Base-by-base conservation (phyloP, 2,113 vertebrate species). In the Crotalus helleri region DNA sequence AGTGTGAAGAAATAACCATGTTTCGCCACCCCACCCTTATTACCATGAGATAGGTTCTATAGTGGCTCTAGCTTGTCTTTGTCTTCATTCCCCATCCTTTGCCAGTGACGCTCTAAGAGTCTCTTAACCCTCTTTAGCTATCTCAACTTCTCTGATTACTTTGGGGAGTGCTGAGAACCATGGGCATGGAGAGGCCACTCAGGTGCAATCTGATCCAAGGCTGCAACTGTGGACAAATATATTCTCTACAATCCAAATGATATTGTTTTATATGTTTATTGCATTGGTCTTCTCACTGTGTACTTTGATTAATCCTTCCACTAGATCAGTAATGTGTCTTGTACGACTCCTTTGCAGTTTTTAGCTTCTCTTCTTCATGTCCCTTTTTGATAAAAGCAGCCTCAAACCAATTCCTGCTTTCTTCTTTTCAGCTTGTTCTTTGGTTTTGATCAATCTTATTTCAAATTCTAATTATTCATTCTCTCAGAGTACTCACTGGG, bases 381-480 rank as follows among this genome's bases (percentile, higher is more conserved):
- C 90, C 91, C 58, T 96, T 64, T 89, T 64, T 94, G 94, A 95
- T 95, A 74, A 96, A 95, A 81, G 74, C 49, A 29, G 61, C 21
- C 23, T 92, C 59, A 33, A 54, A 87, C 61, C 94, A 92, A 93
- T 93, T 94, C 92, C 58, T 95, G 94, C 90, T 51, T 95, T 96
- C 57, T 95, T 94, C 91, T 55, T 95, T 96, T 93, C 86, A 92
- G 90, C 59, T 59, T 86, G 21, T 15, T 93, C 46, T 95, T 95
- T 94, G 33, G 93, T 95, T 95, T 96, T 94, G 92, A 95, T 94
- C 91, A 95, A 23, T 89, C 94, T 4, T 91, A 88, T 93, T 96
- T 95, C 92, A 95, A 91, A 94, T 92, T 46, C 23, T 86, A 90
- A 93, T 93, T 92, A 95, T 95, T 96, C 92, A 91, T 96, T 96